Evolutionary conservation across 2,797 vertebrate genomes (phyloP).

Genomic region (Propithecus perrieri): DNA sequence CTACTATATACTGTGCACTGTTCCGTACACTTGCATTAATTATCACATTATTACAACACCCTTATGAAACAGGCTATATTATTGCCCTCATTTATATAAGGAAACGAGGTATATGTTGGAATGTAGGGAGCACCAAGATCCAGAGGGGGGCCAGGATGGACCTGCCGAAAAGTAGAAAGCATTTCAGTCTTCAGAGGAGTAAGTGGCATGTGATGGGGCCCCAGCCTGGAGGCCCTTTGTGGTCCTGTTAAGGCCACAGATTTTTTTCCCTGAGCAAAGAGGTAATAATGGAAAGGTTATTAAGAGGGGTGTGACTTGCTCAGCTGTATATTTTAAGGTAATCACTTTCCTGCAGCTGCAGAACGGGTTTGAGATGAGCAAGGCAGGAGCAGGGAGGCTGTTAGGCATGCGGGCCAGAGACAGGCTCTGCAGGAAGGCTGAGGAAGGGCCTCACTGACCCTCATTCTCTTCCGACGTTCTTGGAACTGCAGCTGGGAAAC

Average conservation of each 20-base stretch:
- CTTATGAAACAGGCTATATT: neutral
- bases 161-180: neutral
- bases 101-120: neutral
- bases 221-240: neutral
- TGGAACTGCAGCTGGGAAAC: neutral
- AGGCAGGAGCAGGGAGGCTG: neutral
- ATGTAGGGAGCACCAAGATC: neutral
- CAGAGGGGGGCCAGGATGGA: neutral
- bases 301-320: neutral
- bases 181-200: neutral
- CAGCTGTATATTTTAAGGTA: neutral
- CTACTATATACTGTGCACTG: neutral
- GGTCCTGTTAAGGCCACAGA: neutral
- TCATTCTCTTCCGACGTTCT: neutral
- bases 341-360: neutral
- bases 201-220: rapidly evolving
- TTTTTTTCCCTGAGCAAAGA: neutral
- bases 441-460: no score
- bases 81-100: neutral
- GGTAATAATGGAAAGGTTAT: neutral
- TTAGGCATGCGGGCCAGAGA: no score
- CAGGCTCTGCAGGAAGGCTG: no score
- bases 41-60: neutral
- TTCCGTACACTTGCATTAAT: neutral
- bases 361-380: neutral